phyloP scores from a whole-genome alignment of 2,113 vertebrate species.

The Colius striatus region DNA sequence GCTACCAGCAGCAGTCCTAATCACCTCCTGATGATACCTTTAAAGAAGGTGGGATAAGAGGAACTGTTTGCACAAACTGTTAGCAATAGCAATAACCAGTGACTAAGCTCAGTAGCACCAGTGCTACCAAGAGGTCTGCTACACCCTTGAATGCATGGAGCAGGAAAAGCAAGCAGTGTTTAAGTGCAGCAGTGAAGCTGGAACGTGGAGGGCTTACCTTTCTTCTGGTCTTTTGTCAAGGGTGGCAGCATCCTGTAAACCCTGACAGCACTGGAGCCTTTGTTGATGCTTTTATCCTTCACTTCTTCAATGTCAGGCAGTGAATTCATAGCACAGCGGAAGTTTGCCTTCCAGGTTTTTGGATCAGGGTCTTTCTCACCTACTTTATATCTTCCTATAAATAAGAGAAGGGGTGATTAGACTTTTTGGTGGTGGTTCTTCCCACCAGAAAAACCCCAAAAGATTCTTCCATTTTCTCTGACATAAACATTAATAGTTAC shows the following conservation, averaged over 20 bases:
- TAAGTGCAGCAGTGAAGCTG: neutral
- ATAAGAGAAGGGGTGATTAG: neutral
- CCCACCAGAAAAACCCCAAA: neutral
- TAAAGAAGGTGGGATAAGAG: neutral
- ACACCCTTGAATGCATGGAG: rapidly evolving
- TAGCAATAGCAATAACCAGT: neutral
- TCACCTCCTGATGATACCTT: neutral
- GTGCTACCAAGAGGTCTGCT: neutral
- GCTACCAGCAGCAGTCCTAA: neutral
- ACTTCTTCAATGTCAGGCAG: slow-evolving; percentile 95
- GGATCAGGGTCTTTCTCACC: slow-evolving; percentile 86
- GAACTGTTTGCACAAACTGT: neutral
- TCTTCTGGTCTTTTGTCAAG: slow-evolving; percentile 79
- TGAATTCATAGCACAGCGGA: slow-evolving; percentile 98
- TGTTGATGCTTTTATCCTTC: slow-evolving; percentile 91
- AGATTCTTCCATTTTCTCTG: neutral
- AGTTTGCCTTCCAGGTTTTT: slow-evolving; percentile 99
- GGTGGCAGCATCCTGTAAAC: slow-evolving; percentile 92
- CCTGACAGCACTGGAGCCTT: slow-evolving; percentile 88
- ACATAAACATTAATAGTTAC: neutral
- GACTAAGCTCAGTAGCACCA: neutral
- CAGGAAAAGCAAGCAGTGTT: neutral
- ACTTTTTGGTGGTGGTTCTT: neutral
- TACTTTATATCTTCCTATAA: slow-evolving; percentile 85
- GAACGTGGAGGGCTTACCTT: slow-evolving; percentile 62